phyloP scores from a whole-genome alignment of 2,888 invertebrate genomes.

The Crioceris asparagi region DNA sequence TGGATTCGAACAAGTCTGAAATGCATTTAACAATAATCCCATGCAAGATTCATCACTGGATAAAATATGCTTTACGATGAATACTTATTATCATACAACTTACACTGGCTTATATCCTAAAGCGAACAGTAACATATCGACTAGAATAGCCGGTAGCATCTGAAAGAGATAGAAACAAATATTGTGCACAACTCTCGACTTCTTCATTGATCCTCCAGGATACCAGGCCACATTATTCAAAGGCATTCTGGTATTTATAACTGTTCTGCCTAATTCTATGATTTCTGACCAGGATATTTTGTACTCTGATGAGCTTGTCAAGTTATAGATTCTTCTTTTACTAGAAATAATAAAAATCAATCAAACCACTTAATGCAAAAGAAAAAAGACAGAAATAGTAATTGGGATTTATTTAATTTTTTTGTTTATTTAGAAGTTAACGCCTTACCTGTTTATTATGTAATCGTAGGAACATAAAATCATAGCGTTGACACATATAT shows the following conservation, averaged over 20 bases:
- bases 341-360: constrained; percentile 33
- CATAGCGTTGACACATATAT: constrained; percentile 69
- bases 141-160: constrained; percentile 76
- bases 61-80: no score
- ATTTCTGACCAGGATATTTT: constrained; percentile 83
- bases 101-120: constrained; percentile 83
- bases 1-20: constrained; percentile 72
- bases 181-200: constrained; percentile 63
- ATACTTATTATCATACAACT: constrained; percentile 34
- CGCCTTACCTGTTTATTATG: constrained; percentile 41
- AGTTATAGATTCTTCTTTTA: constrained; percentile 52
- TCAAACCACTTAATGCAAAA: background rate
- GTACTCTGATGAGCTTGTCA: constrained; percentile 71
- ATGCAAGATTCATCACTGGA: no score
- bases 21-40: no score
- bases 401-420: background rate
- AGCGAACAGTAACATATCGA: constrained; percentile 67
- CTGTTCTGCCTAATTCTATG: constrained; percentile 67
- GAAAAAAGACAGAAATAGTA: background rate
- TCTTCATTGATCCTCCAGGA: constrained; percentile 82
- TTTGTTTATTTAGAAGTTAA: background rate
- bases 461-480: constrained; percentile 40
- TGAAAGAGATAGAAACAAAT: constrained; percentile 81
- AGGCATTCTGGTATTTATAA: constrained; percentile 68
- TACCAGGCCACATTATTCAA: constrained; percentile 77